Evolutionary conservation across 1,140 invertebrate genomes (phyloP).

Genomic region (Papilio machaon): DNA sequence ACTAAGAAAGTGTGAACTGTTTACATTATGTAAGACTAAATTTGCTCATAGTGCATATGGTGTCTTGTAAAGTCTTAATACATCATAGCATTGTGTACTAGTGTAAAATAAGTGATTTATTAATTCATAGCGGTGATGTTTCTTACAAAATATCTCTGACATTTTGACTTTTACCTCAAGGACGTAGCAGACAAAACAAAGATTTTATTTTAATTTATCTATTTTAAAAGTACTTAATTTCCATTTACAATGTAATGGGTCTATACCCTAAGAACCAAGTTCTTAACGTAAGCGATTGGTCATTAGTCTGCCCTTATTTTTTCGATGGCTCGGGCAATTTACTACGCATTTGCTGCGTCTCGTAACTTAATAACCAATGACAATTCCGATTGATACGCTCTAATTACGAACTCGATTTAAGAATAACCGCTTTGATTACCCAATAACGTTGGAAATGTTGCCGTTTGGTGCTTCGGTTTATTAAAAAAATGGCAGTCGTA

Average conservation of each 20-base stretch:
- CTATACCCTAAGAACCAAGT: not conserved
- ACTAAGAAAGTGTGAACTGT: not conserved
- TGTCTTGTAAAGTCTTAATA: too few relatives aligned
- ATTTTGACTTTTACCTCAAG: not conserved
- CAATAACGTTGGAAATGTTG: not conserved
- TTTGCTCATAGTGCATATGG: too few relatives aligned
- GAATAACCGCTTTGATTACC: slow-evolving; percentile 26
- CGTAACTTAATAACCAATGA: slow-evolving; percentile 38
- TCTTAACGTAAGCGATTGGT: slow-evolving; percentile 27
- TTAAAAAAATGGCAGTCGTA: too few relatives aligned
- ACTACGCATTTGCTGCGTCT: slow-evolving; percentile 50
- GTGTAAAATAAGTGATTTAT: too few relatives aligned
- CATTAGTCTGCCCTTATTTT: slow-evolving; percentile 47
- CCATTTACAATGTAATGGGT: not conserved
- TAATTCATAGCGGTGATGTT: too few relatives aligned
- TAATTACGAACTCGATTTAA: slow-evolving; percentile 45
- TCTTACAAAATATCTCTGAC: not conserved
- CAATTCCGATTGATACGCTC: slow-evolving; percentile 45
- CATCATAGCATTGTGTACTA: too few relatives aligned
- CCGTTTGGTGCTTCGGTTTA: not conserved
- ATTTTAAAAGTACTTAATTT: not conserved
- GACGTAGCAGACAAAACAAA: not conserved
- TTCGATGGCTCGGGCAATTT: slow-evolving; percentile 45
- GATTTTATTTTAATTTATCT: not conserved
- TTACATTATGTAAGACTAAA: not conserved